phyloP scores from a whole-genome alignment of 2,113 vertebrate species.

The Terrapene triunguis region DNA sequence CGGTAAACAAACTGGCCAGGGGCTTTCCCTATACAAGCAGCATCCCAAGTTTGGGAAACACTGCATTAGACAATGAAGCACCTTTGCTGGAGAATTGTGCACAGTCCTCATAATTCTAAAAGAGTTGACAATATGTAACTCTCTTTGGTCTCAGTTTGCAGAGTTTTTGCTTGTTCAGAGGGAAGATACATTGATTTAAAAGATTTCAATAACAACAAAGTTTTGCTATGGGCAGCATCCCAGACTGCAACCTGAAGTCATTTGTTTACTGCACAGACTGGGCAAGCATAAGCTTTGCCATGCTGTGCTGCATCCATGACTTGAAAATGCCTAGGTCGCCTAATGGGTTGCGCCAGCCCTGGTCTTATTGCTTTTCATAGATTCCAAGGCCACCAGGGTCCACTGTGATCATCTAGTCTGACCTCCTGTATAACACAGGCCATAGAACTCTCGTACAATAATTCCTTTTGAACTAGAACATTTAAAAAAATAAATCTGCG shows the following conservation, averaged over 20 bases:
- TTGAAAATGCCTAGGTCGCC: not conserved
- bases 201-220: not conserved
- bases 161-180: not conserved
- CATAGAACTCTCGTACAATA: too few relatives aligned
- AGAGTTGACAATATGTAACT: not conserved
- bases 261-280: not conserved
- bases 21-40: too few relatives aligned
- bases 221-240: not conserved
- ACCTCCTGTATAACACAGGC: too few relatives aligned
- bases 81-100: not conserved
- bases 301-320: not conserved
- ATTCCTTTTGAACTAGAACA: too few relatives aligned
- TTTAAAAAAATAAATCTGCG: too few relatives aligned
- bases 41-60: too few relatives aligned
- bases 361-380: too few relatives aligned
- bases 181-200: not conserved
- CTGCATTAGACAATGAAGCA: not conserved
- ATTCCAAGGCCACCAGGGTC: too few relatives aligned
- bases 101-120: not conserved
- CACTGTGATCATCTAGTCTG: too few relatives aligned
- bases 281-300: not conserved
- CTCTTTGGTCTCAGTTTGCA: not conserved
- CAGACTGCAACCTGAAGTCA: not conserved
- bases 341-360: too few relatives aligned
- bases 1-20: too few relatives aligned